phyloP scores from a whole-genome alignment of 1,140 invertebrate genomes.

The Parasteatoda tepidariorum region DNA sequence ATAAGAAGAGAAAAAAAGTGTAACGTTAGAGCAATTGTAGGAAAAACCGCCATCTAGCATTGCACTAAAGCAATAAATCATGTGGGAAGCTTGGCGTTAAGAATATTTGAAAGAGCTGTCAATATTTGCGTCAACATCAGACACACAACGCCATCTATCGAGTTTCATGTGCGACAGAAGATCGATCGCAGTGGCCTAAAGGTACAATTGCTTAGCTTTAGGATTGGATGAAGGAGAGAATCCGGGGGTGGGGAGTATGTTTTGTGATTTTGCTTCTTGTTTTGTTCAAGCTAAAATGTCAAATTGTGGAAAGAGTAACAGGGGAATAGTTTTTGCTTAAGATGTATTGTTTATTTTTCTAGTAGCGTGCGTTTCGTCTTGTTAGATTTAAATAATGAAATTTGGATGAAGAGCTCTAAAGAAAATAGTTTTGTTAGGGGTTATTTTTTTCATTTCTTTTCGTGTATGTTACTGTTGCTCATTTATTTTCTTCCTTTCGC shows the following conservation, averaged over 20 bases:
- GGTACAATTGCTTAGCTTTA: background rate
- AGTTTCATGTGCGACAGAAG: background rate
- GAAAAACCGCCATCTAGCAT: conserved; percentile 36
- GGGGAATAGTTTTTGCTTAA: conserved; percentile 37
- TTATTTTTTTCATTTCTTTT: background rate
- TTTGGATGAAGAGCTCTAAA: background rate
- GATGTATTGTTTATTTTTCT: conserved; percentile 32
- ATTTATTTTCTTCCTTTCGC: background rate
- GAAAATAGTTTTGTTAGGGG: background rate
- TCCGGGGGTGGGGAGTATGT: background rate
- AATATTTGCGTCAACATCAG: conserved; percentile 18
- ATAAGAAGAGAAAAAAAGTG: conserved; percentile 19
- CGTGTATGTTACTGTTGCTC: background rate
- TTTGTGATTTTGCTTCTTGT: conserved; percentile 32
- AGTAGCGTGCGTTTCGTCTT: conserved; percentile 15
- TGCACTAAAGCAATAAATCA: conserved; percentile 52
- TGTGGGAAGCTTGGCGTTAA: conserved; percentile 37
- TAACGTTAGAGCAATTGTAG: conserved; percentile 44
- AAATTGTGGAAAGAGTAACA: conserved; percentile 27
- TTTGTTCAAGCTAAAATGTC: conserved; percentile 44
- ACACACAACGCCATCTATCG: conserved; percentile 30
- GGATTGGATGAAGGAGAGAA: background rate
- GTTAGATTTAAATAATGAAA: conserved; percentile 45
- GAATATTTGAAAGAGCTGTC: conserved; percentile 59
- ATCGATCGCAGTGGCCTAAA: conserved; percentile 3